A percentile compares a stretch with the other conserved stretches of the same genome.
Conservation (phyloP, 2,113 vertebrate species). For the Octodon degus region DNA sequence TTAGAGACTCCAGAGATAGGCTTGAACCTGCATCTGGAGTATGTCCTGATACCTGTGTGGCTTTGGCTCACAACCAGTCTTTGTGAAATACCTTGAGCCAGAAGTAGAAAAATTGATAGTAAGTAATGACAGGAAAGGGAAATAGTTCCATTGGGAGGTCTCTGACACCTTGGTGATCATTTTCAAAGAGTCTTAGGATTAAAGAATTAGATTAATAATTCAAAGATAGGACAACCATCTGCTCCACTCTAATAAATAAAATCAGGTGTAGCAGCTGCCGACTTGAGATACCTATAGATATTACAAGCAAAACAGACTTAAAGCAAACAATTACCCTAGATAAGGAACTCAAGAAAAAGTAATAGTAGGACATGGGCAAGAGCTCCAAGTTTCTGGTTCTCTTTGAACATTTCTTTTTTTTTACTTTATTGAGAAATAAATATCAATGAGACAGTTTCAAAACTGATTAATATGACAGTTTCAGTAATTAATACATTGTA, state of each 20-base stretch:
- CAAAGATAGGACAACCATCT: background rate
- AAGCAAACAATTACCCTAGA: background rate
- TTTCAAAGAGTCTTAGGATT: background rate
- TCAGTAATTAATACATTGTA: no score
- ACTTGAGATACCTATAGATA: background rate
- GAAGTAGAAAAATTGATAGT: background rate
- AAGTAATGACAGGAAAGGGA: background rate
- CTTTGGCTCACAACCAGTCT: background rate
- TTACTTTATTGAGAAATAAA: no score
- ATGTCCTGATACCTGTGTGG: background rate
- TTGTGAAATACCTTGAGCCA: slow-evolving; percentile 13
- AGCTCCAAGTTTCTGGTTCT: background rate
- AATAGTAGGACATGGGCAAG: background rate
- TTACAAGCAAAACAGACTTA: background rate
- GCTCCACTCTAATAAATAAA: background rate
- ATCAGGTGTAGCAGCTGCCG: background rate
- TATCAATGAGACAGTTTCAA: no score
- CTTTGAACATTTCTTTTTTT: background rate
- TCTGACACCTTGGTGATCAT: background rate
- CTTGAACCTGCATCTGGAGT: background rate
- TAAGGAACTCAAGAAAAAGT: background rate
- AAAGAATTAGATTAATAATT: background rate
- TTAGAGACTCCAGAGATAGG: background rate
- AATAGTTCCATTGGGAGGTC: background rate
- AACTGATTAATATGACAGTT: no score